Base-by-base conservation (phyloP, 53 echinoderm and acorn worm species). In the Arbacia lixula region DNA sequence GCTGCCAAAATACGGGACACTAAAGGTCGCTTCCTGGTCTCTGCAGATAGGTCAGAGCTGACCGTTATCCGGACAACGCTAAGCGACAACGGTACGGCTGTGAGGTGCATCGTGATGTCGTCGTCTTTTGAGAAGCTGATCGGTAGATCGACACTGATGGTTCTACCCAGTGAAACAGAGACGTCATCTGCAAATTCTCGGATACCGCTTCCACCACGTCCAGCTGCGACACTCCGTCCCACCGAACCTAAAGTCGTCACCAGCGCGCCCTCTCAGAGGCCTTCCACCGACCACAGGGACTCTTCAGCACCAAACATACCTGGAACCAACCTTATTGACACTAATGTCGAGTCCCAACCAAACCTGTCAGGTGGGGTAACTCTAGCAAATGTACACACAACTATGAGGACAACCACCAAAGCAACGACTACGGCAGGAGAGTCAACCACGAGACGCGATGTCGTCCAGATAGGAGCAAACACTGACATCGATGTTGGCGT, bases 391-490 rank as follows among this genome's bases (percentile, higher is more conserved):
- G 64, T 17, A 5, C 62, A 62, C 2, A 61, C 62, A 0, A 81
- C 61, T 2, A 1, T 26, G 3, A 62, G 2, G 19, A 31, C 30
- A 32, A 42, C 63, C 12, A 12, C 81, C 9, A 35, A 12, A 17
- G 1, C 37, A 35, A 53, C 55, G 20, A 10, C 53, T n/a, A 77
- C 34, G 58, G 22, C 21, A 53, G 6, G 25, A 17, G 81, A 81
- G 20, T 29, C 81, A 1, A 28, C 81, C 2, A 63, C 81, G 28
- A 77, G 77, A 51, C 63, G 81, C 28, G 64, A 81, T 81, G 63
- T 35, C 29, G 81, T 42, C 17, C 81, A 81, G 49, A 81, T 81
- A 14, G 81, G 46, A 20, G 62, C 77, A 4, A 77, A 58, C 54
- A 55, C 77, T 36, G 77, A 35, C 0, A 37, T 19, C 37, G 21